Evolutionary conservation across 1,140 invertebrate genomes (phyloP).

Genomic region (Probaryconus sp.): DNA sequence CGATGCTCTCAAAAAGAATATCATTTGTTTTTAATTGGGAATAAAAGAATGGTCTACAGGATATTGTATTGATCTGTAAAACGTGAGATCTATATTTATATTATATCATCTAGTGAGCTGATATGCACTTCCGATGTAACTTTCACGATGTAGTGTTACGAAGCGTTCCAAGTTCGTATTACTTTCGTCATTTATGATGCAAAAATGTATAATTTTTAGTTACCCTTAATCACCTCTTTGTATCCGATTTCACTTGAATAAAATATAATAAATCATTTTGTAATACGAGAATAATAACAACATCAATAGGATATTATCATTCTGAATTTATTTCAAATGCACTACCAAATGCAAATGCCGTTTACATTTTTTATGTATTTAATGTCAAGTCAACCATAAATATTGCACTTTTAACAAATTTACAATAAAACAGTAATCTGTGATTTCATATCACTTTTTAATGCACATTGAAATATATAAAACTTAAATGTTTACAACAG

Average conservation of each 20-base stretch:
- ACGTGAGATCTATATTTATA: conserved; percentile 35
- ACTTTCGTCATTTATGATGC: conserved; percentile 30
- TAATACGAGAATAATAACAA: too few species aligned
- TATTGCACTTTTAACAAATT: too few species aligned
- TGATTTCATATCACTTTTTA: too few species aligned
- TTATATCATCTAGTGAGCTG: conserved; percentile 37
- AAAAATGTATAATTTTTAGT: conserved; percentile 36
- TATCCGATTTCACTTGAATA: conserved; percentile 15
- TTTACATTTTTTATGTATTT: too few species aligned
- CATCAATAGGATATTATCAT: too few species aligned
- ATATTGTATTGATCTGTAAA: conserved; percentile 1
- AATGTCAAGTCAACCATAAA: too few species aligned
- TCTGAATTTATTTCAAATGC: too few species aligned
- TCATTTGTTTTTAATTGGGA: conserved; percentile 1
- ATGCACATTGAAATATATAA: too few species aligned
- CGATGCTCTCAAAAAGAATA: background rate
- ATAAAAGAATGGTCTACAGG: background rate
- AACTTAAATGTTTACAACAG: too few species aligned
- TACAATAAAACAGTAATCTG: too few species aligned
- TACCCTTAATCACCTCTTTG: conserved; percentile 20
- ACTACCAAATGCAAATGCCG: too few species aligned
- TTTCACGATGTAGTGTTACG: conserved; percentile 28
- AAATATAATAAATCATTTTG: background rate
- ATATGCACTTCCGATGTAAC: conserved; percentile 40
- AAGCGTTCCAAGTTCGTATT: conserved; percentile 9